Conservation (phyloP, 2,797 vertebrate species). For the Hydrocynus forskahlii region DNA sequence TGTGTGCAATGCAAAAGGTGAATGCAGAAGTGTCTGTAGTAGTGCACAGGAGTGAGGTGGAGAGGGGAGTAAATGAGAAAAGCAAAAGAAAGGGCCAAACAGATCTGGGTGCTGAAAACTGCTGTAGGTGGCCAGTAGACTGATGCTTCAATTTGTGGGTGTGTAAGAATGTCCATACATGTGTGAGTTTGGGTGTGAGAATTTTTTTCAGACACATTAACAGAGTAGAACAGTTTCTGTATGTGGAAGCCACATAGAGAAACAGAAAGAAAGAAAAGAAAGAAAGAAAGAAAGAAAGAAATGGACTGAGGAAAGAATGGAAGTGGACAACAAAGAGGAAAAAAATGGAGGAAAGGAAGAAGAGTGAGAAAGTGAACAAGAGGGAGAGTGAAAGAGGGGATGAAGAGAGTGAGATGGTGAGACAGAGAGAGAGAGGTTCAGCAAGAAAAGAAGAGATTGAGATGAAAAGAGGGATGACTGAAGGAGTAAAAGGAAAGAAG, state of each 20-base stretch:
- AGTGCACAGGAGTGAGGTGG: neutral
- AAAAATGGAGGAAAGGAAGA: neutral
- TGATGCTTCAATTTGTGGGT: constrained; percentile 51
- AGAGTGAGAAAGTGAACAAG: neutral
- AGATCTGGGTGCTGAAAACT: constrained; percentile 14
- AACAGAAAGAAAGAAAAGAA: constrained; percentile 8
- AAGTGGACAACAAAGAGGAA: neutral
- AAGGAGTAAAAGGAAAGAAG: no score
- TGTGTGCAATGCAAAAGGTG: constrained; percentile 25
- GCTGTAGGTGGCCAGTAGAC: constrained; percentile 3
- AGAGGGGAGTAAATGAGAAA: constrained; percentile 1
- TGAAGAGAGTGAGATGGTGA: constrained; percentile 1
- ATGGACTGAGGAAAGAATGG: neutral
- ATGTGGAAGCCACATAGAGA: neutral
- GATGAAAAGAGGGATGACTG: no score
- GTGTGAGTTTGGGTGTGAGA: constrained; percentile 57
- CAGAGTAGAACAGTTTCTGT: neutral
- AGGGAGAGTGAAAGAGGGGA: constrained; percentile 30
- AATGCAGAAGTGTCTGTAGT: constrained; percentile 19
- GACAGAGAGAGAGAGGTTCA: neutral
- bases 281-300: constrained; percentile 29
- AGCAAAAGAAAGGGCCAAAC: constrained; percentile 7
- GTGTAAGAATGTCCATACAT: constrained; percentile 27
- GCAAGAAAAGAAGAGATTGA: neutral
- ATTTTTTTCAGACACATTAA: constrained; percentile 19